Percentiles rank a stretch among this genome's conserved stretches.
phyloP scores from a whole-genome alignment of 1,140 invertebrate species.

The Listronotus bonariensis region DNA sequence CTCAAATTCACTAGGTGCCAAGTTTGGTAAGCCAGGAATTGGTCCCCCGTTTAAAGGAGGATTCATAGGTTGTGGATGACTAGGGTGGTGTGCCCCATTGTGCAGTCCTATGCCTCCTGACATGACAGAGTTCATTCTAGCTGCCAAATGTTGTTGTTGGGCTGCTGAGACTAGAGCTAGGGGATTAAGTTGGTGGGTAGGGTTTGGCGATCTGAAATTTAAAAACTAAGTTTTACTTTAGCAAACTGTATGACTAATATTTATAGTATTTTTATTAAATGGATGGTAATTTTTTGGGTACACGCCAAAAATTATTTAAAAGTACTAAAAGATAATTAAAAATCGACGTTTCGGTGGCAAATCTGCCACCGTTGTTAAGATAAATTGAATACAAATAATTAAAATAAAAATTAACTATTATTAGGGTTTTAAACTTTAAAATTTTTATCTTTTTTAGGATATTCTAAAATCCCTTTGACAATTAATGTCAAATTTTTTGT shows the following conservation, averaged over 20 bases:
- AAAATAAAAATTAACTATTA: too few relatives aligned
- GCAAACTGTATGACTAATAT: background rate
- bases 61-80: conserved; percentile 54
- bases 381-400: too few relatives aligned
- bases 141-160: conserved; percentile 49
- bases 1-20: conserved; percentile 71
- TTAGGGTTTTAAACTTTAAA: too few relatives aligned
- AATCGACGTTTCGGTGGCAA: too few relatives aligned
- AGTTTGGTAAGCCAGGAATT: conserved; percentile 31
- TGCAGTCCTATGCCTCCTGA: conserved; percentile 59
- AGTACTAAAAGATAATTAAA: too few relatives aligned
- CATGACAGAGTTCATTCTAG: conserved; percentile 53
- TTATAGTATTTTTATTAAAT: too few relatives aligned
- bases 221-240: conserved; percentile 4
- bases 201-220: conserved; percentile 59
- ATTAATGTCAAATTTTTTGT: too few relatives aligned
- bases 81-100: conserved; percentile 62
- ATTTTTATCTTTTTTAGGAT: too few relatives aligned
- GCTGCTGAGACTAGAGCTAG: conserved; percentile 70
- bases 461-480: too few relatives aligned
- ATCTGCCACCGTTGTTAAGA: too few relatives aligned
- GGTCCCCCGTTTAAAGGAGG: conserved; percentile 54
- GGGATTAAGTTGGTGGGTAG: conserved; percentile 74
- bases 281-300: conserved; percentile 5
- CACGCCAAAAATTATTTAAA: too few relatives aligned